Base-by-base conservation (phyloP, 2,113 vertebrate genomes). In the Helogale parvula region DNA sequence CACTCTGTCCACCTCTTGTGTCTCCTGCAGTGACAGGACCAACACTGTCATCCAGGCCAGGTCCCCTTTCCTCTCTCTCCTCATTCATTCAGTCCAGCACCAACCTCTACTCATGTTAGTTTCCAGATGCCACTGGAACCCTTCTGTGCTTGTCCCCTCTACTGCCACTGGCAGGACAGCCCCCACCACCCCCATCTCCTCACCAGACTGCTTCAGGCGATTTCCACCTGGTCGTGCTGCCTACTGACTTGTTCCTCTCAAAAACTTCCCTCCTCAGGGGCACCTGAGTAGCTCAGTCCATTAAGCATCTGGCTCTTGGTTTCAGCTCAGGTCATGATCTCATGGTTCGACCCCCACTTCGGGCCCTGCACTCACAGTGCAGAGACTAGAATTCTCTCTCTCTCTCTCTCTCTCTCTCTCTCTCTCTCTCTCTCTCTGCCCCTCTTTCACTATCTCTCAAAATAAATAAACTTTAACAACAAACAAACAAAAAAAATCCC, bases 71-170 rank as follows among this genome's bases (percentile, higher is more conserved):
- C 21, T 35, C 45, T 31, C 9, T 66, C 45, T 31, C n/a, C n/a
- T 5, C 52, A 5, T 14, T 50, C 10, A 50, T 60, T 31, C 31
- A 4, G 0, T 15, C n/a, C 2, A 12, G 21, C 27, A 38, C 31
- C 19, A 35, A 38, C 5, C 23, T 65, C 68, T 68, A 35, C 27
- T 65, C 41, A 14, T 4, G 21, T 54, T 45, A 38, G 50, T 85
- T 77, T 66, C 9, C 2, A 17, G 3, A 76, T 7, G 19, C 63
- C 6, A 92, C 71, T 52, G 69, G 57, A 66, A 17, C 76, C 6
- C 50, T 9, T 57, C 13, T 63, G 11, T 83, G 50, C 50, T 38
- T 85, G 38, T 14, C 3, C 47, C 50, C 5, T 57, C 38, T 23
- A 16, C 1, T 14, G 4, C 23, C 54, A n/a, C 74, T 52, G 50